Conservation (phyloP, 2,113 vertebrate genomes). For the Ctenodactylus gundi region DNA sequence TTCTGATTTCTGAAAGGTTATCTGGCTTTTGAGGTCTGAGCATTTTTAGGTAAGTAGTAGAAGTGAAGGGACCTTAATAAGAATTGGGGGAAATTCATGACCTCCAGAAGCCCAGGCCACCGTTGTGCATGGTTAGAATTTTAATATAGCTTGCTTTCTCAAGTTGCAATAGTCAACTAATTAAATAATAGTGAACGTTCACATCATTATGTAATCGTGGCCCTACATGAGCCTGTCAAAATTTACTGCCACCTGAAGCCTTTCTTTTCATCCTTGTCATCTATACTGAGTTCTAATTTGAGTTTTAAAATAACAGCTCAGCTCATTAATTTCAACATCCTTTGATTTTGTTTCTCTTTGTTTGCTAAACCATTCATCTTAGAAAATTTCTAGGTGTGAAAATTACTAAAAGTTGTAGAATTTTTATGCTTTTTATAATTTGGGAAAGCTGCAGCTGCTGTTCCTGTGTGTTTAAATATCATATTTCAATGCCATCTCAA, state of each 20-base stretch:
- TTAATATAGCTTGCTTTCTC: neutral
- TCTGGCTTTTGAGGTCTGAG: neutral
- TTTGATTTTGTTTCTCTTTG: neutral
- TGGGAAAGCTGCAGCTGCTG: neutral
- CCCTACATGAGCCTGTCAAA: neutral
- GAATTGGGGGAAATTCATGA: neutral
- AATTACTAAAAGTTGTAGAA: neutral
- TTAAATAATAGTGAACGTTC: constrained; percentile 3
- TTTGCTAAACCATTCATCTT: neutral
- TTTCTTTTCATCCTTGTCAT: neutral
- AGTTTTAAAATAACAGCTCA: neutral
- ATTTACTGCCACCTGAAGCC: neutral
- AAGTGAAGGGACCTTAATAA: neutral
- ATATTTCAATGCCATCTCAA: constrained; percentile 1
- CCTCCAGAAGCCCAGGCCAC: neutral
- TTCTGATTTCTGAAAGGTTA: neutral
- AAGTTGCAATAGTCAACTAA: neutral
- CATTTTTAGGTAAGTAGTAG: constrained; percentile 10
- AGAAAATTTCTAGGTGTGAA: neutral
- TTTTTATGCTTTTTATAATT: neutral
- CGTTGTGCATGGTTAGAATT: neutral
- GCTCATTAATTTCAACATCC: neutral
- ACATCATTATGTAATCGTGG: neutral
- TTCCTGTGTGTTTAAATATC: neutral
- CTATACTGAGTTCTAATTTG: neutral